Conservation (phyloP, 2,888 invertebrate genomes). For the Tenthredo scrophulariae region DNA sequence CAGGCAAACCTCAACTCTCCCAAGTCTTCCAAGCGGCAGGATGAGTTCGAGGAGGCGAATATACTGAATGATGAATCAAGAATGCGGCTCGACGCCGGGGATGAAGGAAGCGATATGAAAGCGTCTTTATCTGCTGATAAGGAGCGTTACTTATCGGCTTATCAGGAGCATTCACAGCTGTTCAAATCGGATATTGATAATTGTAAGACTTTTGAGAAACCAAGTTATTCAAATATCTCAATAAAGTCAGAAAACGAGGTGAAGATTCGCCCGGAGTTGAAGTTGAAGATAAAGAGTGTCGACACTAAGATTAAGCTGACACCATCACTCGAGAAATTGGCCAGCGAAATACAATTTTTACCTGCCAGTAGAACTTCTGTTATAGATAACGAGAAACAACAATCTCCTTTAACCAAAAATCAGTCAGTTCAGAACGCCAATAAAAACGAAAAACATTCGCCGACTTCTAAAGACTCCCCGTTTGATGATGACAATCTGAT, state of each 20-base stretch:
- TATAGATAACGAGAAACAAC: constrained; percentile 35
- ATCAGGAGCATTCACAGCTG: constrained; percentile 57
- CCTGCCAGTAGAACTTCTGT: constrained; percentile 64
- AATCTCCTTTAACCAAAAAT: constrained; percentile 26
- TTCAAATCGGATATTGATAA: constrained; percentile 53
- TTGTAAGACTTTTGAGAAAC: constrained; percentile 60
- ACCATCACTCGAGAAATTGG: constrained; percentile 72
- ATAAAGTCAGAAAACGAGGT: constrained; percentile 60
- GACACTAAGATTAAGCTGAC: constrained; percentile 67
- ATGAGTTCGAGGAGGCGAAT: constrained; percentile 72
- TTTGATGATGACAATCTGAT: neutral
- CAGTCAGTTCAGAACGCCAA: neutral
- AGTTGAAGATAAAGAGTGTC: constrained; percentile 60
- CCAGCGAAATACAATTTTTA: constrained; percentile 72
- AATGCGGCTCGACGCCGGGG: constrained; percentile 38
- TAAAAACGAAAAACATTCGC: neutral
- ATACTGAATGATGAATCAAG: constrained; percentile 66
- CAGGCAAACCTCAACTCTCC: neutral
- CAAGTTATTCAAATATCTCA: constrained; percentile 68
- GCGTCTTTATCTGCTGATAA: constrained; percentile 62
- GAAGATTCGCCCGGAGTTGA: constrained; percentile 62
- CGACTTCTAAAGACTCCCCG: neutral
- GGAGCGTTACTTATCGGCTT: constrained; percentile 56
- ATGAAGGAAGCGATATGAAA: constrained; percentile 6
- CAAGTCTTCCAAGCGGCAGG: constrained; percentile 69